Percentiles rank a stretch among this genome's conserved stretches.
Evolutionary conservation across 2,113 vertebrate genomes (phyloP).

Genomic region (Anolis carolinensis): DNA sequence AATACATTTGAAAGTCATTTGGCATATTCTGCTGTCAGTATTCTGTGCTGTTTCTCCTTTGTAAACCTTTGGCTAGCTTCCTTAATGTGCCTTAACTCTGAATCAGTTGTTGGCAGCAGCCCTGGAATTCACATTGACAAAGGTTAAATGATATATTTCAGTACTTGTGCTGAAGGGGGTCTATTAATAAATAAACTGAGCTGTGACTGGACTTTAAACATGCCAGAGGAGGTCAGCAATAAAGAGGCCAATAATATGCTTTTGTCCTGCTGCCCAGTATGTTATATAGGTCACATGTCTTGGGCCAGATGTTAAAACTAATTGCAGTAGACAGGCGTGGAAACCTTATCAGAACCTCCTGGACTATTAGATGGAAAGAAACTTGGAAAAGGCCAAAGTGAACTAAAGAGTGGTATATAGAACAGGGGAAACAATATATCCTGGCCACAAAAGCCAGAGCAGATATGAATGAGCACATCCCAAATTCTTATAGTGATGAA

Average conservation of each 20-base stretch:
- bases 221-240: constrained; percentile 56
- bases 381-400: background rate
- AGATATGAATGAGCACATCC: background rate
- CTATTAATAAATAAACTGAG: constrained; percentile 63
- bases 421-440: constrained; percentile 1
- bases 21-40: background rate
- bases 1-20: background rate
- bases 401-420: constrained; percentile 19
- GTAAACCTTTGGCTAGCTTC: constrained; percentile 7
- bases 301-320: constrained; percentile 31
- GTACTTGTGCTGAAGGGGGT: constrained; percentile 30
- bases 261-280: constrained; percentile 25
- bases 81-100: constrained; percentile 10
- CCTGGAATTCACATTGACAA: constrained; percentile 3
- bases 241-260: constrained; percentile 52
- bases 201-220: constrained; percentile 59
- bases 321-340: constrained; percentile 12
- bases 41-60: background rate
- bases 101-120: constrained; percentile 27
- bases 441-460: background rate
- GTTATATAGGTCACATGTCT: constrained; percentile 8
- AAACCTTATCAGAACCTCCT: background rate
- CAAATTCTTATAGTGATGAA: background rate
- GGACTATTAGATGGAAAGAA: constrained; percentile 15
- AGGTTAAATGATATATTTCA: constrained; percentile 34